Conservation (phyloP, 2,113 vertebrate genomes). For the Orientallactaga bullata region DNA sequence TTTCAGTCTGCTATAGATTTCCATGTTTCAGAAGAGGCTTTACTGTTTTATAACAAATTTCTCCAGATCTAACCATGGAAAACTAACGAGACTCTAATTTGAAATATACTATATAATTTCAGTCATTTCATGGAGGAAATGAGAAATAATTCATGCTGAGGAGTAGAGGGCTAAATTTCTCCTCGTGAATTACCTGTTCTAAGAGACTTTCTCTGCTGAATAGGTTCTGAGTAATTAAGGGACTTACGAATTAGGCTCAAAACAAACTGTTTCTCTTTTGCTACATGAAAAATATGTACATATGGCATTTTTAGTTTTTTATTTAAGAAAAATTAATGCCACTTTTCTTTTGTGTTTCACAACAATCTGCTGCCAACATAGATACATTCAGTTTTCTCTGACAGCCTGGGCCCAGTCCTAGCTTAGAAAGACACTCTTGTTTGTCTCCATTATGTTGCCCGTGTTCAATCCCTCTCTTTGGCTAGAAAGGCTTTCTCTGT, state of each 20-base stretch:
- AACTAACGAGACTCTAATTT: constrained; percentile 78
- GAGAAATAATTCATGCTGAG: constrained; percentile 46
- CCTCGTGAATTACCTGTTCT: constrained; percentile 65
- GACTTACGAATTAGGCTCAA: constrained; percentile 59
- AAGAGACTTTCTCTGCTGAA: constrained; percentile 55
- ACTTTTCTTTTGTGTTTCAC: constrained; percentile 37
- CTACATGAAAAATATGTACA: constrained; percentile 26
- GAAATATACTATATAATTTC: constrained; percentile 67
- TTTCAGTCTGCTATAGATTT: constrained; percentile 67
- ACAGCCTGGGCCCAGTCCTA: not conserved
- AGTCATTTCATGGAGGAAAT: constrained; percentile 62
- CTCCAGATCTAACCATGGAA: constrained; percentile 53
- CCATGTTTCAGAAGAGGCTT: constrained; percentile 71
- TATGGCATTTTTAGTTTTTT: constrained; percentile 38
- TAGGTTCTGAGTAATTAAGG: constrained; percentile 69
- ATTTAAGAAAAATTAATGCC: constrained; percentile 41
- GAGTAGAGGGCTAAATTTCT: constrained; percentile 38
- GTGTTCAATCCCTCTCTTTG: not conserved
- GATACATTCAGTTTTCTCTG: not conserved
- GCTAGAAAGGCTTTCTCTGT: not conserved
- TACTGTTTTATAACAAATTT: constrained; percentile 72
- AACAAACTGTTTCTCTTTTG: constrained; percentile 20
- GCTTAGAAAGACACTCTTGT: not conserved
- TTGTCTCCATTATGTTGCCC: not conserved
- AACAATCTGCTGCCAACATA: not conserved